phyloP scores from a whole-genome alignment of 64 coral and sea anemone species.

The Montipora sp. region DNA sequence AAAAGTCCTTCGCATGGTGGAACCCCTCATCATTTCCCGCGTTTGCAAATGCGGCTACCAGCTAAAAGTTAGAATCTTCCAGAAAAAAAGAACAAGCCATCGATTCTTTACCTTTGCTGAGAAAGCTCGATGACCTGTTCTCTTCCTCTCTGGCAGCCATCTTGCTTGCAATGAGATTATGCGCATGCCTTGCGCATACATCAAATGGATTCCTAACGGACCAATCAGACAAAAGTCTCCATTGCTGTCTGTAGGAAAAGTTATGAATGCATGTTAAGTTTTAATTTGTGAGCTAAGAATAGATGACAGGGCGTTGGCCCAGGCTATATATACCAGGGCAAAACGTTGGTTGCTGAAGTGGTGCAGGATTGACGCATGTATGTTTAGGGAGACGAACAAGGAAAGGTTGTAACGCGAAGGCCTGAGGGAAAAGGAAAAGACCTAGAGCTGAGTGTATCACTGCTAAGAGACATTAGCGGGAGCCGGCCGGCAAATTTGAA shows the following conservation, averaged over 20 bases:
- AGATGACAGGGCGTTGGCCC: too few relatives aligned
- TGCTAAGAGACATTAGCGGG: too few relatives aligned
- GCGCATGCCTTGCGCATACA: neutral
- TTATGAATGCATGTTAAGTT: too few relatives aligned
- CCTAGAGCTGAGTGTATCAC: too few relatives aligned
- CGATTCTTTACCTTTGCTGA: neutral
- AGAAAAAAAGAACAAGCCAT: neutral
- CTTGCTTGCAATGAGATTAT: neutral
- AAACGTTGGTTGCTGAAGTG: too few relatives aligned
- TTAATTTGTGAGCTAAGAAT: too few relatives aligned
- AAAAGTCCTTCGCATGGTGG: neutral
- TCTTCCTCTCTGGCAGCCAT: neutral
- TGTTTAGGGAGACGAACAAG: too few relatives aligned
- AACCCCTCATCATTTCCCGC: neutral
- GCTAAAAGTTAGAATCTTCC: neutral
- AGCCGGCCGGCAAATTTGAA: too few relatives aligned
- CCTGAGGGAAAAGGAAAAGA: too few relatives aligned
- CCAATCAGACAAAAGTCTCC: neutral
- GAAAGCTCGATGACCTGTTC: neutral
- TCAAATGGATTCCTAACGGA: neutral
- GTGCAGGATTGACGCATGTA: too few relatives aligned
- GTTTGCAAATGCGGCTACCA: slow-evolving; percentile 2
- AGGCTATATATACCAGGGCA: too few relatives aligned
- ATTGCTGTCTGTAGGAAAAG: neutral
- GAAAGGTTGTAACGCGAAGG: too few relatives aligned